Conservation (phyloP, 2,113 vertebrate genomes). For the Balaeniceps rex region DNA sequence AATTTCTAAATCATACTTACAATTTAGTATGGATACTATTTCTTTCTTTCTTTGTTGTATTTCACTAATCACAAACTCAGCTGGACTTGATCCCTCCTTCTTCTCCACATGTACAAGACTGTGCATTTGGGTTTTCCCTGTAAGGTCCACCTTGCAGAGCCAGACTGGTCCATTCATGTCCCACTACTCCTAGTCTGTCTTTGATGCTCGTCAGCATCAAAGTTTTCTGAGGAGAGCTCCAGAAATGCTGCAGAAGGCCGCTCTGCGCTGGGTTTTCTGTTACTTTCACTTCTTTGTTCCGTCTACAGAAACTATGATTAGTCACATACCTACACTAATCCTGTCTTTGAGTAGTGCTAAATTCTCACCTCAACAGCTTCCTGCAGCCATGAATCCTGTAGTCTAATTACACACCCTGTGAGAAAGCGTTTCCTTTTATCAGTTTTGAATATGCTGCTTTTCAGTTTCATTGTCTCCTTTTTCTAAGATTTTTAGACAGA, state of each 20-base stretch:
- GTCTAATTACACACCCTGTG: background rate
- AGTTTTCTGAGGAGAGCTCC: background rate
- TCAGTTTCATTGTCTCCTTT: background rate
- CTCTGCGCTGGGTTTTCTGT: fast-evolving
- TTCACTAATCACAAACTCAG: background rate
- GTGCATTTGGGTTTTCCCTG: background rate
- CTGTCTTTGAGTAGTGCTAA: background rate
- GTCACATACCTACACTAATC: background rate
- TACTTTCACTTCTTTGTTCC: background rate
- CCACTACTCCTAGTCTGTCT: background rate
- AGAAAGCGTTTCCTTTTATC: background rate
- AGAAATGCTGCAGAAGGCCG: background rate
- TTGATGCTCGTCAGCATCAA: background rate
- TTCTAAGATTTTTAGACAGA: background rate
- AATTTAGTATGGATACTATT: background rate
- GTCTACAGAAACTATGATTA: background rate
- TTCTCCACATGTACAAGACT: background rate
- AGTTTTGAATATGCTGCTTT: background rate
- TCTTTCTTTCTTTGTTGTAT: background rate
- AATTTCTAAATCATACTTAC: background rate
- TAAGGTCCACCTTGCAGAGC: background rate
- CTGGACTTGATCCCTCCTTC: background rate
- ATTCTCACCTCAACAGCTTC: background rate
- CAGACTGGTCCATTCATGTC: background rate
- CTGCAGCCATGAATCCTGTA: background rate